Base-by-base conservation (phyloP, 1,140 invertebrate genomes). In the Spodoptera litura region DNA sequence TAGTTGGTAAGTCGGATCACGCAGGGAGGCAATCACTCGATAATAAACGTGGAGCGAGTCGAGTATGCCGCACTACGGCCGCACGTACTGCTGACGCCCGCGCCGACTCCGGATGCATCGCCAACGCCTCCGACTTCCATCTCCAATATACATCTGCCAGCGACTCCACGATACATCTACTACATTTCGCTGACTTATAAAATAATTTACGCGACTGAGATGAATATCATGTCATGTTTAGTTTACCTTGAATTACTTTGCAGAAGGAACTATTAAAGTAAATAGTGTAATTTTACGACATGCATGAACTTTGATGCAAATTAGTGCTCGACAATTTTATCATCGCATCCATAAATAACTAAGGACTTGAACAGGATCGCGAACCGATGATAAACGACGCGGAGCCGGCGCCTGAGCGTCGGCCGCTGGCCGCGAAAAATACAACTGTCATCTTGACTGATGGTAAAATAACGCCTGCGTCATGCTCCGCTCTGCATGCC, bases 391-490 rank as follows among this genome's bases (percentile, higher is more conserved):
- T 93, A 94, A 94, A 93, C 89, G 92, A 93, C 78, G 82, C 73
- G 64, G 83, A 91, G 88, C 74, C 84, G 92, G 92, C 93, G 93
- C 90, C 92, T 86, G 83, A 83, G 81, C 89, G 93, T 89, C 93
- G 89, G 88, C 88, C 88, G 88, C 84, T 91, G 90, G 88, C 85
- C 92, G 87, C 92, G 91, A 93, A 94, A 94, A 93, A 94, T 92
- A 93, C 89, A 87, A 92, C 89, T 93, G 92, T 93, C 92, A 93
- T 94, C 89, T 93, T 94, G 92, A 93, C 84, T 93, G 91, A 94
- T 94, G 91, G 88, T 88, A 88, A 91, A 93, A 93, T 93, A 94
- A 93, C 88, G 84, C 81, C 85, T 79, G 84, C 88, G 90, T 94
- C 93, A 93, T 92, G 88, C 89, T 87, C 83, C 79, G 83, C 87